phyloP scores from a whole-genome alignment of 1,140 invertebrate species.

The Ips typographus region DNA sequence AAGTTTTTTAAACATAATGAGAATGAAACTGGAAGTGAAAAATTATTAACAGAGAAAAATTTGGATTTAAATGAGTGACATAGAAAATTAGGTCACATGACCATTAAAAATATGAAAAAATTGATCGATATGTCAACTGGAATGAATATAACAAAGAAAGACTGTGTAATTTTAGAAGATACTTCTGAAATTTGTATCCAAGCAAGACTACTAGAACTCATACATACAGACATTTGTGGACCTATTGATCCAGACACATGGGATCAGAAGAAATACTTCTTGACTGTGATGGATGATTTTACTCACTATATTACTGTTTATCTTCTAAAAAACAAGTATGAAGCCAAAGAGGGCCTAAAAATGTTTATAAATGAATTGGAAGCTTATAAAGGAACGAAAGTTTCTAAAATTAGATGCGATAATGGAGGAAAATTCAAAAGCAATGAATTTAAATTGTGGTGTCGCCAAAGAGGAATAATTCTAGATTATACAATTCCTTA shows the following conservation, averaged over 20 bases:
- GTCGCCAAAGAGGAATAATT: conserved; percentile 34
- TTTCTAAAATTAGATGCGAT: conserved; percentile 21
- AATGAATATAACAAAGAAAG: background rate
- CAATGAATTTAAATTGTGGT: conserved; percentile 37
- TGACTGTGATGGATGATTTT: conserved; percentile 50
- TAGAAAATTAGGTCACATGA: conserved; percentile 18
- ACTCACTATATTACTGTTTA: conserved; percentile 45
- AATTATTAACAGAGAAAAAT: too few species aligned
- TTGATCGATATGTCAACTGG: conserved; percentile 7
- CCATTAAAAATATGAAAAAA: conserved; percentile 14
- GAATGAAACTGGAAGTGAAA: too few species aligned
- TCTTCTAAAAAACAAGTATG: conserved; percentile 42
- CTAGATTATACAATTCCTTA: conserved; percentile 39
- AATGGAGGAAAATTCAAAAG: conserved; percentile 38
- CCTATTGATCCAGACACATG: conserved; percentile 7
- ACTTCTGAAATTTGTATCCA: background rate
- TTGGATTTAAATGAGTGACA: background rate
- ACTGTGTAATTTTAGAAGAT: background rate
- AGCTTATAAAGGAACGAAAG: conserved; percentile 13
- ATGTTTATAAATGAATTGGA: conserved; percentile 14
- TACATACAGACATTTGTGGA: conserved; percentile 16
- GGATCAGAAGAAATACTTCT: conserved; percentile 43
- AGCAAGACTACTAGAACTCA: conserved; percentile 14
- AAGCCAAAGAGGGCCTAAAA: conserved; percentile 16
- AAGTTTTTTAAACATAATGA: too few species aligned